These are phyloP conservation scores for Miltochrista miniata DNA, from an alignment of 2,888 invertebrate genomes.

Conservation along the genomic window DNA sequence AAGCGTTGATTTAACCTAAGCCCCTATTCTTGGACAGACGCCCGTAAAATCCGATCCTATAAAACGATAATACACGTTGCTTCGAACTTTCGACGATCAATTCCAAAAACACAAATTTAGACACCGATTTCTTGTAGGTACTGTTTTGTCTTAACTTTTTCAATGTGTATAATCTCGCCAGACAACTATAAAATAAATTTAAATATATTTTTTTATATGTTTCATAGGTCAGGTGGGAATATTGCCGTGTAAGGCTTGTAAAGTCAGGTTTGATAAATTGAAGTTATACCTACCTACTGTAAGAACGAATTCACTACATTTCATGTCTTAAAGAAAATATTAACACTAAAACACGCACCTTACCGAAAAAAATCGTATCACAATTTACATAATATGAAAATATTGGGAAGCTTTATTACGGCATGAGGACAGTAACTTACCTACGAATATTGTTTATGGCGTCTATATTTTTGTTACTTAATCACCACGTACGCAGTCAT, in stretches of 20 bases:
- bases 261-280: too few species aligned
- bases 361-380: neutral
- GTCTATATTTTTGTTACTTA: constrained; percentile 34
- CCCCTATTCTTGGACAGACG: constrained; percentile 18
- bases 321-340: constrained; percentile 3
- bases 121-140: too few species aligned
- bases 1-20: constrained; percentile 14
- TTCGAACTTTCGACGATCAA: constrained; percentile 1
- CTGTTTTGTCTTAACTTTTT: too few species aligned
- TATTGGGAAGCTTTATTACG: neutral
- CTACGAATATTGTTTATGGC: constrained; percentile 31
- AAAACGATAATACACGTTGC: constrained; percentile 32
- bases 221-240: too few species aligned
- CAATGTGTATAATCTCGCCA: too few species aligned
- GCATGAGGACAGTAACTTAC: constrained; percentile 6
- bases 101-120: too few species aligned
- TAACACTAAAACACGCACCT: neutral
- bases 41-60: constrained; percentile 30
- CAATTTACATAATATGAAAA: neutral
- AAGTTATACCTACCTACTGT: too few species aligned
- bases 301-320: neutral
- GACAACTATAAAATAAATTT: too few species aligned
- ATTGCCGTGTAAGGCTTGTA: too few species aligned
- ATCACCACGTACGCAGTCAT: constrained; percentile 33
- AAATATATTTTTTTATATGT: too few species aligned